phyloP scores from a whole-genome alignment of 2,797 vertebrate genomes.

The Tragopan temminckii region DNA sequence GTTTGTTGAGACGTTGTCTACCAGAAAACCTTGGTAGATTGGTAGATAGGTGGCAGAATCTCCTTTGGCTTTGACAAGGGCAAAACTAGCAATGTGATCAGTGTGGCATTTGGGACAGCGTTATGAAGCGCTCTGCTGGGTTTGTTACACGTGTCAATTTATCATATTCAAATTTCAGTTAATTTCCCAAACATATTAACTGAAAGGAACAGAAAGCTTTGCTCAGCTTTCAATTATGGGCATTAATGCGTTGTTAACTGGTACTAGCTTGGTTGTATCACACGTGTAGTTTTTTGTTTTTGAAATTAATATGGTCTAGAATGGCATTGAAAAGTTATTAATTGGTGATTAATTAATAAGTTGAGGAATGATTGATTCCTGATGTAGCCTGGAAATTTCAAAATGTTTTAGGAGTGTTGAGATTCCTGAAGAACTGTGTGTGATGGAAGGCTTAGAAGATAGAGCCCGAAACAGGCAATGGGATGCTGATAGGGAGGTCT shows the following conservation, averaged over 20 bases:
- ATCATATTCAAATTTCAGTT: neutral
- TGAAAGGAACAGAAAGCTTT: neutral
- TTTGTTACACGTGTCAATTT: neutral
- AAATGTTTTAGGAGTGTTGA: neutral
- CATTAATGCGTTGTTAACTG: neutral
- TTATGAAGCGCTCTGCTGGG: neutral
- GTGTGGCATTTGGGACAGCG: neutral
- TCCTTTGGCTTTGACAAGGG: neutral
- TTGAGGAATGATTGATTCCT: neutral
- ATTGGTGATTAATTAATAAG: neutral
- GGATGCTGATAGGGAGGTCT: neutral
- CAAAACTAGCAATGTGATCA: too few species aligned
- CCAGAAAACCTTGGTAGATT: neutral
- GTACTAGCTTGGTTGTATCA: neutral
- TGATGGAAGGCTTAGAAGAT: neutral
- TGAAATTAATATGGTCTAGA: neutral
- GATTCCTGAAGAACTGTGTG: neutral
- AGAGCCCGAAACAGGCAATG: rapidly evolving
- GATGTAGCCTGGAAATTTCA: neutral
- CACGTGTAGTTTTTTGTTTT: neutral
- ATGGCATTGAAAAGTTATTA: neutral
- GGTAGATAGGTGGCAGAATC: neutral
- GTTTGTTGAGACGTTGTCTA: neutral
- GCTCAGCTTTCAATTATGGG: neutral
- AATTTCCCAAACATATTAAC: neutral